phyloP scores from a whole-genome alignment of 2,888 invertebrate species.

The Thymelicus lineola region DNA sequence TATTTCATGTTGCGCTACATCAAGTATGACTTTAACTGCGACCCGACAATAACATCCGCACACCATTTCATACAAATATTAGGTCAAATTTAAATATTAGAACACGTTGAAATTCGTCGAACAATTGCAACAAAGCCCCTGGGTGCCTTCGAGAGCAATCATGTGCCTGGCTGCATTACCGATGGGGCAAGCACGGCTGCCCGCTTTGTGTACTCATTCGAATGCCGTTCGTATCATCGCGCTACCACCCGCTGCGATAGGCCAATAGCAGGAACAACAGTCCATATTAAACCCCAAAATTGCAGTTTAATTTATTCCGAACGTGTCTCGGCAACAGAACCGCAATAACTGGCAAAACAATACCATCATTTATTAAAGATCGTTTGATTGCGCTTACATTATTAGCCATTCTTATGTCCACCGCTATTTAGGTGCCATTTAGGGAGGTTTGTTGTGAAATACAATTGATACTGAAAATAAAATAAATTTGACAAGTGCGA shows the following conservation, averaged over 20 bases:
- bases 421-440: slow-evolving; percentile 12
- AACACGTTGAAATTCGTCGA: slow-evolving; percentile 20
- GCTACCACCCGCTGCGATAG: slow-evolving; percentile 67
- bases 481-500: too few species aligned
- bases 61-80: neutral
- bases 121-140: slow-evolving; percentile 46
- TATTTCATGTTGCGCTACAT: too few species aligned
- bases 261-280: slow-evolving; percentile 78
- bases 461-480: neutral
- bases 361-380: slow-evolving; percentile 71
- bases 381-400: slow-evolving; percentile 66
- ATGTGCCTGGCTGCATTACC: slow-evolving; percentile 65
- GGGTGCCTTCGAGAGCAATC: slow-evolving; percentile 53
- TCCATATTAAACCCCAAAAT: slow-evolving; percentile 83
- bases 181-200: slow-evolving; percentile 52
- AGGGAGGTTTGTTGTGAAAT: neutral
- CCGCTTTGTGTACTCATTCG: slow-evolving; percentile 79
- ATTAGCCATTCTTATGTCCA: slow-evolving; percentile 34
- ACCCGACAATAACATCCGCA: too few species aligned
- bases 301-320: slow-evolving; percentile 84
- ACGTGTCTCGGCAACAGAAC: slow-evolving; percentile 83
- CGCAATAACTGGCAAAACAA: slow-evolving; percentile 82
- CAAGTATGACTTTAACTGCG: too few species aligned
- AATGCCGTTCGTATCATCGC: slow-evolving; percentile 77
- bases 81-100: slow-evolving; percentile 13